Percentiles rank a stretch among this genome's conserved stretches.
Conservation (phyloP, 2,797 vertebrate genomes). For the Iguana delicatissima region DNA sequence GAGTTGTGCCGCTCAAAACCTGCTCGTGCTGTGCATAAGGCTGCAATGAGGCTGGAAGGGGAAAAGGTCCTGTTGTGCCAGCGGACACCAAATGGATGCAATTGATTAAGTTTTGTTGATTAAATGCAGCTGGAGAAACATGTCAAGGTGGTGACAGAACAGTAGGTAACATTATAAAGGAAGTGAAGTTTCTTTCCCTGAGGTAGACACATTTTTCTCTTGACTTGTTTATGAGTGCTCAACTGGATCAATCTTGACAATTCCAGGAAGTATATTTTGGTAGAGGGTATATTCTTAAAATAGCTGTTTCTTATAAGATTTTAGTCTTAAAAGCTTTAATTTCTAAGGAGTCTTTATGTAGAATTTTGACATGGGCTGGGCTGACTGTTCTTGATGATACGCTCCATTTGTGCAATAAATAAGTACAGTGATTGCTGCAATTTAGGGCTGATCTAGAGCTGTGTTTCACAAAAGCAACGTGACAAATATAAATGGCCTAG, state of each 20-base stretch:
- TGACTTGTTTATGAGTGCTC: neutral
- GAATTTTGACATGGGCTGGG: neutral
- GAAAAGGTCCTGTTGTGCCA: too few species aligned
- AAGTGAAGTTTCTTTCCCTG: neutral
- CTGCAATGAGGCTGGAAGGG: neutral
- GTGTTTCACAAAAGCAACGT: neutral
- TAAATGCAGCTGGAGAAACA: neutral
- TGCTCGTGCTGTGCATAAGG: too few species aligned
- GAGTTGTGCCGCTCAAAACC: too few species aligned
- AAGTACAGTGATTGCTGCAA: neutral
- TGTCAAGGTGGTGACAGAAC: slow-evolving; percentile 13
- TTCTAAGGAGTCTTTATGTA: neutral
- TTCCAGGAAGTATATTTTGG: accelerated
- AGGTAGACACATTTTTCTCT: slow-evolving; percentile 14
- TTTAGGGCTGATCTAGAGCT: neutral
- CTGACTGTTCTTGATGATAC: neutral
- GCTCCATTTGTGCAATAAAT: neutral
- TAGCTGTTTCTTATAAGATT: neutral
- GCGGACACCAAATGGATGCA: neutral
- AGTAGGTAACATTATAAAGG: neutral
- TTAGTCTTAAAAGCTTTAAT: neutral
- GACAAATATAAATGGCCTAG: neutral
- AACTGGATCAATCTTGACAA: slow-evolving; percentile 15
- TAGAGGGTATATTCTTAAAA: slow-evolving; percentile 20
- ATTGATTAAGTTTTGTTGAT: neutral